Evolutionary conservation across 2,113 vertebrate species (phyloP), one percentile per base, ranked within the genome.

Genomic region (Oryzias woworae): DNA sequence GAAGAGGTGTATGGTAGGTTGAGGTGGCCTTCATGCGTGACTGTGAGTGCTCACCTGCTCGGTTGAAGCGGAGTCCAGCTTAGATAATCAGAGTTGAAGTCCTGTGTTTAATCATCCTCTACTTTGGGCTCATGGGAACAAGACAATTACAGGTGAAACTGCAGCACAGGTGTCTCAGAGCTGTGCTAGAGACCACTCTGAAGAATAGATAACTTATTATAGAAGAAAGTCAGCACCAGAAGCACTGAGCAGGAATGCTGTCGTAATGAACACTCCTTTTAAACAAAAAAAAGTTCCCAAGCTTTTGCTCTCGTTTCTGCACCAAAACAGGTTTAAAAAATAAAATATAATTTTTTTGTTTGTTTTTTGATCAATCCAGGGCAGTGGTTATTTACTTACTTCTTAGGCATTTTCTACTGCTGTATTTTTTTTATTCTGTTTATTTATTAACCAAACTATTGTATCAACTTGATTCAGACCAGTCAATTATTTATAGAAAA

Each of bases 41-140:
- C 4, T 4, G 42, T 15, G n/a, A 14, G 18, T 15, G 10, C 76
- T 53, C 62, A 62, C 36, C 36, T 3, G 74, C 49, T 47, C 70
- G 68, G 60, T 53, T 78, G 73, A 81, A 68, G 78, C 76, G 64
- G 69, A 74, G 78, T 85, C 72, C 67, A 63, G 58, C 70, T 69
- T 74, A 48, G 71, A 72, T 89, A 87, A 91, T 90, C 78, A 73
- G 71, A 89, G 71, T 70, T 77, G 86, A 90, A 84, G 82, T 53
- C 56, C 56, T 1, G 18, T 58, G 46, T 78, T 81, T 66, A 78
- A 85, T 89, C 73, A 75, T 83, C 80, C 64, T 26, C 68, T 81
- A 69, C 64, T 53, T 15, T 24, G 13, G 55, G 50, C 64, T 66
- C 44, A 64, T 46, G 56, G 75, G 78, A 84, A 83, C 80, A 52